Percentiles rank a stretch among this genome's conserved stretches.
Conservation (phyloP, 2,113 vertebrate species). For the Pachycephala philippinensis region DNA sequence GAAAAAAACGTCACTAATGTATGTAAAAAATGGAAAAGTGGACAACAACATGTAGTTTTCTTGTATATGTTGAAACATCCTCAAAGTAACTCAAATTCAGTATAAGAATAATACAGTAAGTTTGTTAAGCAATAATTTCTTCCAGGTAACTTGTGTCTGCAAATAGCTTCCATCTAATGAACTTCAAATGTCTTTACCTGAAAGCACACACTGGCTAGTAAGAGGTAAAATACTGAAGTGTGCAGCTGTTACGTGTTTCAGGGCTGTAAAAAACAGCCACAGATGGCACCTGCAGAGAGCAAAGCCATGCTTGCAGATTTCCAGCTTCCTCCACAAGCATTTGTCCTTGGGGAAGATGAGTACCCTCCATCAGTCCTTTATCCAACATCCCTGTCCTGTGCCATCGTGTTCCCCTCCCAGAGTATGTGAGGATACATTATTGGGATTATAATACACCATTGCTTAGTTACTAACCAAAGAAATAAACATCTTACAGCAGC, state of each 20-base stretch:
- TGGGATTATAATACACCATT: not conserved
- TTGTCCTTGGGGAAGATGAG: not conserved
- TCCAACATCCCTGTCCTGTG: not conserved
- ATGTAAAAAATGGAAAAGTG: not conserved
- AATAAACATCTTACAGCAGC: not conserved
- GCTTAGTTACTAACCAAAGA: not conserved
- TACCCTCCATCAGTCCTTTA: not conserved
- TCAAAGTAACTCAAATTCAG: not conserved
- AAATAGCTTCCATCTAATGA: not conserved
- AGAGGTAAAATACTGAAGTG: not conserved
- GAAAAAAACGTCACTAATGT: too few species aligned
- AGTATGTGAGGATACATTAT: not conserved
- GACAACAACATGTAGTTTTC: not conserved
- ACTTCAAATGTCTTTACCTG: not conserved
- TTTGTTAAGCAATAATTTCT: not conserved
- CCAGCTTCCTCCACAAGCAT: not conserved
- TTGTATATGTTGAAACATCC: not conserved
- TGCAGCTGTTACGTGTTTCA: not conserved
- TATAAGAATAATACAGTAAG: not conserved
- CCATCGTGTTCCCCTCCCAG: fast-evolving
- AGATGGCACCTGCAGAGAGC: not conserved
- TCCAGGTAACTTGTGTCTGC: not conserved
- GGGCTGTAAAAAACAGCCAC: not conserved
- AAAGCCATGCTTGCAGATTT: not conserved
- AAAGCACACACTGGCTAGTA: not conserved